These are phyloP conservation scores for Tribolium freemani DNA, from an alignment of 2,888 invertebrate species.

Conservation along the genomic window DNA sequence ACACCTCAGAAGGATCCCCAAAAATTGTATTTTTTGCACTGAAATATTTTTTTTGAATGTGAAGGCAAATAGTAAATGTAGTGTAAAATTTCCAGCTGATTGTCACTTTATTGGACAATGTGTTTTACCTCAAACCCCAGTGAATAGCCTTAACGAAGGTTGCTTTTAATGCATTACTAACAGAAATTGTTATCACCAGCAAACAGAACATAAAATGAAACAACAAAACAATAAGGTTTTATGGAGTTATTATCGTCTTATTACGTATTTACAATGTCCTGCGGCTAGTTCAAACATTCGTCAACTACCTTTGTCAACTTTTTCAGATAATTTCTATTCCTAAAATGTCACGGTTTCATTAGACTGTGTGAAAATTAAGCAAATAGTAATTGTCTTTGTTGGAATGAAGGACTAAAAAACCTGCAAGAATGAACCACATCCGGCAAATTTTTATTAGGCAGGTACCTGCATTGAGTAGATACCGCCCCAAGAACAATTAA, in stretches of 20 bases:
- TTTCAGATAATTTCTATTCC: background rate
- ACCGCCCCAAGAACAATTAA: background rate
- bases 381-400: no score
- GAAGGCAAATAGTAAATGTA: no score
- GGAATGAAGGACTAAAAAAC: background rate
- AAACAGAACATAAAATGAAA: conserved; percentile 1
- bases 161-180: background rate
- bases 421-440: background rate
- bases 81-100: no score
- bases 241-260: background rate
- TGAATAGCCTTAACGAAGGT: background rate
- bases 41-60: no score
- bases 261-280: background rate
- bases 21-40: no score
- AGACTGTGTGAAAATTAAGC: no score
- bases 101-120: no score
- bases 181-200: background rate
- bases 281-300: background rate
- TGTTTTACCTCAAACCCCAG: background rate
- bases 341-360: no score
- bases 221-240: conserved; percentile 4
- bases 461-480: conserved; percentile 26
- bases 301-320: background rate
- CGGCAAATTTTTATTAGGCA: conserved; percentile 9
- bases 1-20: no score